phyloP scores from a whole-genome alignment of 2,888 invertebrate genomes.

The Nasonovia ribisnigri region DNA sequence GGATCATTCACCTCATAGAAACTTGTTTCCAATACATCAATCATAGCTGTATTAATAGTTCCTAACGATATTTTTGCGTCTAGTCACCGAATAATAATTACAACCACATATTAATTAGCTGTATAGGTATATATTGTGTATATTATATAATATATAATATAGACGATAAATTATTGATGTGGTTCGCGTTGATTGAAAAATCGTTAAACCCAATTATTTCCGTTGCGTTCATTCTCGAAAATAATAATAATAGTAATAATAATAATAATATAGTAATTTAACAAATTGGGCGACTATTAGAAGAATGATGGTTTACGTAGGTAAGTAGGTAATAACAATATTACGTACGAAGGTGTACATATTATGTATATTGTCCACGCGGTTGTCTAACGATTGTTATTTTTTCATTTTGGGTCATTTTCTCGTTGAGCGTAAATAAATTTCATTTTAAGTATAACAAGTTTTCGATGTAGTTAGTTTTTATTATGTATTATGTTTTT shows the following conservation, averaged over 20 bases:
- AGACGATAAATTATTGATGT: background rate
- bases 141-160: background rate
- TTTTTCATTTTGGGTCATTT: conserved; percentile 9
- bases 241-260: conserved; percentile 9
- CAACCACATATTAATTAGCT: conserved; percentile 42
- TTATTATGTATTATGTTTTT: background rate
- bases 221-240: background rate
- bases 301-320: background rate
- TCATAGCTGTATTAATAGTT: conserved; percentile 29
- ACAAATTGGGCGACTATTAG: conserved; percentile 34
- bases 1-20: conserved; percentile 46
- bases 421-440: conserved; percentile 46
- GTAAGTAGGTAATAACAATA: background rate
- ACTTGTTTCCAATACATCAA: conserved; percentile 55
- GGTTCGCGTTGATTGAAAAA: conserved; percentile 37
- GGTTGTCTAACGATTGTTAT: background rate
- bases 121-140: background rate
- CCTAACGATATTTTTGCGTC: conserved; percentile 47
- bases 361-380: background rate
- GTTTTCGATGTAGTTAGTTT: background rate
- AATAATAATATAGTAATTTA: conserved; percentile 11
- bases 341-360: background rate
- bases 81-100: conserved; percentile 59
- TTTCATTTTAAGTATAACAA: conserved; percentile 43
- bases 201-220: conserved; percentile 21